Evolutionary conservation across 2,113 vertebrate species (phyloP), one percentile per base, ranked within the genome.

Genomic region (Ptyas mucosa): DNA sequence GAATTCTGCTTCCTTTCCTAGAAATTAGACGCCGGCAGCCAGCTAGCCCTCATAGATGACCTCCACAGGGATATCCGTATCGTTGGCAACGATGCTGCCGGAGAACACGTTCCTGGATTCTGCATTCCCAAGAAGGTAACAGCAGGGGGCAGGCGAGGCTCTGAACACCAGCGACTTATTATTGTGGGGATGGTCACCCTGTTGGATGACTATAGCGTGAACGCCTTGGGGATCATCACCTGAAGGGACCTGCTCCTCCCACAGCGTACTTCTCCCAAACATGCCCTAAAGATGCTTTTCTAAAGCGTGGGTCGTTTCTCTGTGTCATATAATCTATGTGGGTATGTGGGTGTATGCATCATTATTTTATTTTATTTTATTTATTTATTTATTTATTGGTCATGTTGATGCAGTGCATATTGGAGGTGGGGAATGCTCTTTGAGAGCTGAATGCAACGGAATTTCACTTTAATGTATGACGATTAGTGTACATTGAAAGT

Each of bases 71-170:
- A 99, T 96, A 98, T 99, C 87, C 98, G 98, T 88, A 98, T 98
- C 90, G 98, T 98, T 29, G 98, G 98, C 58, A 98, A 98, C 0
- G 99, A 99, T 52, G 98, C 98, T 88, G 98, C 98, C 96, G 99
- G 99, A 90, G 98, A 98, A 90, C 98, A 99, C 0, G 98, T 99
- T 69, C 99, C 99, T 0, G 99, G 99, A 21, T 99, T 99, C 97
- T 99, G 99, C 97, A 98, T 99, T 94, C 99, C 99, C 2, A 99
- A 99, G 96, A 99, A 99, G 99, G 99, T 99, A 96, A 97, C 95
- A 29, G 86, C 57, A 9, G 54, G 53, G 46, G 90, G 69, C 14
- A 51, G 85, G 46, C 18, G 1, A n/a, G 86, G 21, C 49, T 1
- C 26, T 2, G 8, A 15, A 34, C 34, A 9, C 3, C 18, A 21